Evolutionary conservation across 2,888 invertebrate species (phyloP), one percentile per base, ranked within the genome.

Genomic region (Aquatica leii): DNA sequence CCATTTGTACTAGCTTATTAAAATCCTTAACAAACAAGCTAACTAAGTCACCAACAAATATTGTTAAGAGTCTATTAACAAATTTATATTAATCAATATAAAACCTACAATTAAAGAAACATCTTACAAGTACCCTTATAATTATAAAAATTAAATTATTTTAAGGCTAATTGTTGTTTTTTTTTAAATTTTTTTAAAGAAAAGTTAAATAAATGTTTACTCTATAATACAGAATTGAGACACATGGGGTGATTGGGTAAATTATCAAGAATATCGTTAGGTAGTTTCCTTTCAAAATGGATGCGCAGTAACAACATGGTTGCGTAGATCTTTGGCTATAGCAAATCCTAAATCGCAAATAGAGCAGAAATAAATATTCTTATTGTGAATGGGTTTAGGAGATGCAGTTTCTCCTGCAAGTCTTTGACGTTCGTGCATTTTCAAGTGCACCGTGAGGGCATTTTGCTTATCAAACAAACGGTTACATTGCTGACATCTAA

Each of bases 401-500:
- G 46, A 46, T 21, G 49, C 18, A 18, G 8, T 46, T 12, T 59
- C 62, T 6, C 69, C 65, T 20, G 66, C 62, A 4, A 63, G 48
- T 69, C 78, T 87, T 78, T 74, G 85, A 74, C 76, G 86, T 78
- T 80, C 87, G 82, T 80, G 89, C 82, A 76, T 87, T 77, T 84
- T 88, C 79, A 79, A 84, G 79, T 86, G 90, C 80, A 81, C 89
- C 53, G 87, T 87, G 21, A 90, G 76, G 9, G 90, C 88, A 14
- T 85, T 81, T 17, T 87, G 87, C 11, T 89, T 88, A 63, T 84
- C 85, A 52, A 90, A 85, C 0, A 84, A 82, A 66, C 88, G 87
- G 1, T 87, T 86, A 69, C 90, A 90, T 54, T 88, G 84, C 69
- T 86, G 86, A 71, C 90, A 90, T 76, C 85, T 85, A 71, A 86